A percentile compares a stretch with the other conserved stretches of the same genome.
Evolutionary conservation across 2,113 vertebrate genomes (phyloP).

Genomic region (Esox niger): DNA sequence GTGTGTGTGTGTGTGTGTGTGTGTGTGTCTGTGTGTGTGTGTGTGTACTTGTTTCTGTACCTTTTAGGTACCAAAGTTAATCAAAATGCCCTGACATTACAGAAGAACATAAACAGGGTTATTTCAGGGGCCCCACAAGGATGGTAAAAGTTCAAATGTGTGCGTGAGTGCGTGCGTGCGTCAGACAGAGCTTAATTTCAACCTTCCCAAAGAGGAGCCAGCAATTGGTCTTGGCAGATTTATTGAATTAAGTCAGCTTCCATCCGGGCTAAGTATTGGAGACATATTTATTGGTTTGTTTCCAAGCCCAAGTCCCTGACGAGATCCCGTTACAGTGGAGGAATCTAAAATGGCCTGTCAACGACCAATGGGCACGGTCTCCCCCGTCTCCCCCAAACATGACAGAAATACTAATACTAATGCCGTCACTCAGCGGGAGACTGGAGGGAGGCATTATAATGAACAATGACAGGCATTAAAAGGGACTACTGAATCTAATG

Average conservation of each 20-base stretch:
- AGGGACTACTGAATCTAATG: too few relatives aligned
- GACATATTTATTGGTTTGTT: conserved; percentile 9
- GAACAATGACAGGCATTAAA: too few relatives aligned
- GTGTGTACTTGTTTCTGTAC: neutral
- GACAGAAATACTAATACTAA: conserved; percentile 11
- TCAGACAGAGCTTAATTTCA: neutral
- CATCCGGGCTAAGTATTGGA: conserved; percentile 5
- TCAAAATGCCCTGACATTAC: too few relatives aligned
- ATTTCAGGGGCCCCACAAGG: too few relatives aligned
- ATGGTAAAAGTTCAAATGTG: too few relatives aligned
- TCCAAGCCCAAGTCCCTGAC: conserved; percentile 5
- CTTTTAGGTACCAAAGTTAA: too few relatives aligned
- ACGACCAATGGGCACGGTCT: neutral
- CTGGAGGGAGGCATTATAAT: too few relatives aligned
- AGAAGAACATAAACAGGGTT: too few relatives aligned
- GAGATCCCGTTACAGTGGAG: conserved; percentile 12
- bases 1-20: neutral
- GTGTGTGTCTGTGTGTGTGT: neutral
- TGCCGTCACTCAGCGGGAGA: too few relatives aligned
- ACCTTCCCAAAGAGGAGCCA: neutral
- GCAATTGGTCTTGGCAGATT: conserved; percentile 9
- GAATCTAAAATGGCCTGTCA: conserved; percentile 13
- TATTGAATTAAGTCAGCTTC: conserved; percentile 21
- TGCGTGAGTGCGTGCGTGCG: too few relatives aligned
- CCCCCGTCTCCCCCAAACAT: neutral